phyloP scores from a whole-genome alignment of 2,797 vertebrate genomes.

The Typhlichthys eigenmanni region DNA sequence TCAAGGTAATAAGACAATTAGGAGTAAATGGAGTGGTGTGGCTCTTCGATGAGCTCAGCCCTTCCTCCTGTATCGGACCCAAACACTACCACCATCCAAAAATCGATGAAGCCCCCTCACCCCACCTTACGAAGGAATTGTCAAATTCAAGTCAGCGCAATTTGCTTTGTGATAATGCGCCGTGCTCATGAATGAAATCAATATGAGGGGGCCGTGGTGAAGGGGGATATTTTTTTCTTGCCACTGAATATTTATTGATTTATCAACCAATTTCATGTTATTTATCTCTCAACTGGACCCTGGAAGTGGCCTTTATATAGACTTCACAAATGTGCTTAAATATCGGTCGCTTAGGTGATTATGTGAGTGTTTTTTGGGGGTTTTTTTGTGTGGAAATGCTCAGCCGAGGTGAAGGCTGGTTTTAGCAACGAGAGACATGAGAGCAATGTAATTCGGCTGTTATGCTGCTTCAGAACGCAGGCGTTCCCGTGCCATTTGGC shows the following conservation, averaged over 20 bases:
- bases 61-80: constrained; percentile 37
- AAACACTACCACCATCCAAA: constrained; percentile 57
- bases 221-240: constrained; percentile 27
- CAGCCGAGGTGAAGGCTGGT: too few relatives aligned
- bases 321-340: too few relatives aligned
- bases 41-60: constrained; percentile 27
- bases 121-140: constrained; percentile 57
- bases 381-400: too few relatives aligned
- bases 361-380: too few relatives aligned
- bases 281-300: too few relatives aligned
- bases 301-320: too few relatives aligned
- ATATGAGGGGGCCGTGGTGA: constrained; percentile 34
- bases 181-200: constrained; percentile 64
- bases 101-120: constrained; percentile 65
- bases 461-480: constrained; percentile 22
- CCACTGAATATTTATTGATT: constrained; percentile 26
- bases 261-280: not conserved
- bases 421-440: too few relatives aligned
- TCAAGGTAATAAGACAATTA: constrained; percentile 51
- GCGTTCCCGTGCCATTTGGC: constrained; percentile 23
- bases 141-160: constrained; percentile 66
- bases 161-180: constrained; percentile 66
- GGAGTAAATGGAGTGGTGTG: constrained; percentile 34
- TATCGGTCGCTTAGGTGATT: too few relatives aligned
- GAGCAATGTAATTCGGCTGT: not conserved